phyloP scores from a whole-genome alignment of 2,797 vertebrate species.

The Prionace glauca region DNA sequence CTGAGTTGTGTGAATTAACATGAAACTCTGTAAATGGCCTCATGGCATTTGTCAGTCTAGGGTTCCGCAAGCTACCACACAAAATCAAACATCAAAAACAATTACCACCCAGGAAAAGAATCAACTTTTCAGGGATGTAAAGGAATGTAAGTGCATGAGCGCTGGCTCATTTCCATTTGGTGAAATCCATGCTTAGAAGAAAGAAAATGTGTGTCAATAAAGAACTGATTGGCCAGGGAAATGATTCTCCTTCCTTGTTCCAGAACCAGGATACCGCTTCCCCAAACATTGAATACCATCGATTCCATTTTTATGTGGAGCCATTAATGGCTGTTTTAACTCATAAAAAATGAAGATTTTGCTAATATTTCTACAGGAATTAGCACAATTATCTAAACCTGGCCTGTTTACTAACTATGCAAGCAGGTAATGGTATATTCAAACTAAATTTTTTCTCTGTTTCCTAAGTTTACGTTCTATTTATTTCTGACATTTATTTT shows the following conservation, averaged over 20 bases:
- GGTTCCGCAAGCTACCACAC: not conserved
- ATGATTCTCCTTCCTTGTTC: not conserved
- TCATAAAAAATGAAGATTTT: not conserved
- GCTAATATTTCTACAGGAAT: not conserved
- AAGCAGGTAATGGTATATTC: not conserved
- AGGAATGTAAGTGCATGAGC: not conserved
- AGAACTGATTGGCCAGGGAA: not conserved
- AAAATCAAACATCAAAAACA: not conserved
- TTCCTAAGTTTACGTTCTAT: not conserved
- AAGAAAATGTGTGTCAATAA: no score
- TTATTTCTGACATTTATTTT: not conserved
- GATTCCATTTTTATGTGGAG: not conserved
- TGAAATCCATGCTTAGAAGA: no score
- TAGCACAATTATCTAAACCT: not conserved
- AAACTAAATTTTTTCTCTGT: not conserved
- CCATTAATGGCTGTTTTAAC: not conserved
- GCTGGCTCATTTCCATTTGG: not conserved
- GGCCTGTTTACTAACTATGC: not conserved
- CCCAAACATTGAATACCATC: not conserved
- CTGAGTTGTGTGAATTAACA: not conserved
- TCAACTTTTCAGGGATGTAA: not conserved
- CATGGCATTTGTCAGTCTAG: not conserved
- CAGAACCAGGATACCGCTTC: not conserved
- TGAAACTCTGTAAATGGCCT: not conserved
- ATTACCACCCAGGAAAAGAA: not conserved